Evolutionary conservation across 2,113 vertebrate species (phyloP), one percentile per base, ranked within the genome.

Genomic region (Protobothrops mucrosquamatus): DNA sequence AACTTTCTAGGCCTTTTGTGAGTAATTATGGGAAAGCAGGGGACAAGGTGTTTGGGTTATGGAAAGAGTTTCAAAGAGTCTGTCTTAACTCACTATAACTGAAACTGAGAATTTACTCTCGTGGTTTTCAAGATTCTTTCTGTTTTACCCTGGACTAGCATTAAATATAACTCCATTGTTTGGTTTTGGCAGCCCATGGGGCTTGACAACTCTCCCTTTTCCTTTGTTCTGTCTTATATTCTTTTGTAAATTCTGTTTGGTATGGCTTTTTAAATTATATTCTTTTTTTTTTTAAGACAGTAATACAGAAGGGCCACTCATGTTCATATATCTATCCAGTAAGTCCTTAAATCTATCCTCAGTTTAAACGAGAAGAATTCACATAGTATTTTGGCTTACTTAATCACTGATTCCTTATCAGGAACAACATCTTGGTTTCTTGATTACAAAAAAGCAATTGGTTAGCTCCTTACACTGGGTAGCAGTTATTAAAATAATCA

Each of bases 401-500:
- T 88, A 92, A 87, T 6, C 2, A 92, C 1, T 0, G 46, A 57
- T 1, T 93, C 94, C 69, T 15, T 43, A 92, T n/a, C 90, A 89
- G 7, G 64, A n/a, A 89, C 18, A 3, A 57, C 46, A 89, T 46
- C 12, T 89, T 9, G 6, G 89, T 57, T 57, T 26, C 91, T 20
- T 54, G 3, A 61, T 39, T 89, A 26, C 69, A 74, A 74, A 34
- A 74, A 74, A 34, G n/a, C 29, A 74, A 39, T 34, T 74, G 69
- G n/a, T 74, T 34, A 74, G n/a, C 69, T 74, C 69, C 69, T 74
- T 34, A 34, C n/a, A 55, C 2, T 15, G 14, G 15, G 54, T 55
- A 55, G n/a, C 23, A 89, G 39, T 64, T 46, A 91, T 64, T 24
- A 46, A 46, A 86, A 93, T 94, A 95, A 87, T 88, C 52, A 26